Base-by-base conservation (phyloP, 2,797 vertebrate species). In the Acrossocheilus wenchowensis region DNA sequence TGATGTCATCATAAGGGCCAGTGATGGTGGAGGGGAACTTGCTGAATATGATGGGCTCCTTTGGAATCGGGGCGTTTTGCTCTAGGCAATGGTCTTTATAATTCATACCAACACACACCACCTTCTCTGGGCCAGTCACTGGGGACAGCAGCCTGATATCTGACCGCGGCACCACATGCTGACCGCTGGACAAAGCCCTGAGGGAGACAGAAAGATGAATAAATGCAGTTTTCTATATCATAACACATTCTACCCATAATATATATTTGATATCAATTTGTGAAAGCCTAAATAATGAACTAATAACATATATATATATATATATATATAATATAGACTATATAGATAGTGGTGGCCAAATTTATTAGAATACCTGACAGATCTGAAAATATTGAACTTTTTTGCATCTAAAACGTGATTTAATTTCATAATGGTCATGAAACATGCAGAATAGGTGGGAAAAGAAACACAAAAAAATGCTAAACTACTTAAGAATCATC, bases 61-160 rank as follows among this genome's bases (percentile, higher is more conserved):
- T 91, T 7, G 98, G 98, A 83, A 98, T 94, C 0, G 92, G 94
- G 10, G 92, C 94, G 0, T 95, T 96, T 94, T 98, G 97, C 93
- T 99, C 98, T 91, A 93, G 91, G 90, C 98, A 99, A 93, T 99
- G 98, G 91, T 99, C 97, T 0, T 87, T 94, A 75, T 99, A 99
- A 93, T 99, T 99, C 96, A 99, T 95, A 15, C 98, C 98, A 81
- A 98, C 97, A 23, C 97, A 98, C 69, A 99, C 95, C 88, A 99
- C 95, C 91, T 99, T 99, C 91, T 98, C 95, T 0, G 98, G 97
- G 78, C 94, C 91, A 0, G 93, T 94, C 36, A 98, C 74, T 0
- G 98, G 98, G 0, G 98, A 92, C 90, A 98, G 88, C 62, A 99
- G 93, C 50, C 54, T 93, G 15, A 96, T 89, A 1, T 92, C 85